These are phyloP conservation scores for Brachionichthys hirsutus DNA, from an alignment of 2,113 vertebrate species.

Conservation along the genomic window DNA sequence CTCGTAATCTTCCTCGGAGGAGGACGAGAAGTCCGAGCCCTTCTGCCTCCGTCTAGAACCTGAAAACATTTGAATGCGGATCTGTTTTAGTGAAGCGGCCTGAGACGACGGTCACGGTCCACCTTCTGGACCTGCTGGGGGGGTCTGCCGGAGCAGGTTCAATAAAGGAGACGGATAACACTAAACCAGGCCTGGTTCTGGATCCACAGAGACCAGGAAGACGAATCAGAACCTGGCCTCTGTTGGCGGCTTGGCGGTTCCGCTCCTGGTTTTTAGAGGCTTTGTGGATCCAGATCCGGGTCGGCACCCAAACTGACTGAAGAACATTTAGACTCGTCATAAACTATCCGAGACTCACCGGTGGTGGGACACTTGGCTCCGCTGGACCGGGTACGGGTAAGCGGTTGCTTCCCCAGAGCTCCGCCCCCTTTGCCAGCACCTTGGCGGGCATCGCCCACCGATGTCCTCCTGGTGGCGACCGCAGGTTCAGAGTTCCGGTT, in stretches of 20 bases:
- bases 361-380: slow-evolving; percentile 83
- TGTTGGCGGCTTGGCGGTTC: no score
- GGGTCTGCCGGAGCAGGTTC: no score
- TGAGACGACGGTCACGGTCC: not conserved
- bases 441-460: slow-evolving; percentile 74
- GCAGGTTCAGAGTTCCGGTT: slow-evolving; percentile 77
- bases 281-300: no score
- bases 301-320: no score
- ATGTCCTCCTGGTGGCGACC: slow-evolving; percentile 72
- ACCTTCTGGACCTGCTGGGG: no score
- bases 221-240: no score
- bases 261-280: no score
- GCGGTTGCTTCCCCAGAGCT: slow-evolving; percentile 76
- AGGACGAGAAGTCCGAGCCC: slow-evolving; percentile 91
- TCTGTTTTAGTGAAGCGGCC: not conserved
- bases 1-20: slow-evolving; percentile 92
- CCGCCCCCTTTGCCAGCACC: slow-evolving; percentile 64
- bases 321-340: no score
- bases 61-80: slow-evolving; percentile 50
- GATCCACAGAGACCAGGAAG: no score
- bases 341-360: slow-evolving; percentile 84
- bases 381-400: slow-evolving; percentile 80
- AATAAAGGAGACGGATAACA: no score
- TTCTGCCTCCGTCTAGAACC: slow-evolving; percentile 84
- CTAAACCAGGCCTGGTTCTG: no score